Evolutionary conservation across 2,888 invertebrate genomes (phyloP).

Genomic region (Sminthurides aquaticus): DNA sequence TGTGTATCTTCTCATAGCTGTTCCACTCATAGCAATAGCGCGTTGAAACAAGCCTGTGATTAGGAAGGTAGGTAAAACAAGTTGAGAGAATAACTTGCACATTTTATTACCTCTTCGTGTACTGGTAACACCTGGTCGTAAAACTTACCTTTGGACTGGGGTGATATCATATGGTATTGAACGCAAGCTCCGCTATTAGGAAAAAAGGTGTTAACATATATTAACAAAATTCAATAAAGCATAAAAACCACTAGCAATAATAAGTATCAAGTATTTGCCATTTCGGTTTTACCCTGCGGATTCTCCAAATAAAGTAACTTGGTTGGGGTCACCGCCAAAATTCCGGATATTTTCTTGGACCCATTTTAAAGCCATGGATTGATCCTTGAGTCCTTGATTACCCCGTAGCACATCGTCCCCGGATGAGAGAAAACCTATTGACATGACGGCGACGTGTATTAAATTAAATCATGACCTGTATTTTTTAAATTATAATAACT

Average conservation of each 20-base stretch:
- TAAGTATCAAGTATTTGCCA: too few species aligned
- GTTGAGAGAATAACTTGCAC: background rate
- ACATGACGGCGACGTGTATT: too few species aligned
- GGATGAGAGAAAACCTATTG: slow-evolving; percentile 4
- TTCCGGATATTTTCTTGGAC: background rate
- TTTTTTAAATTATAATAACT: too few species aligned
- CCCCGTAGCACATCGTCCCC: slow-evolving; percentile 5
- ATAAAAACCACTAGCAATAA: too few species aligned
- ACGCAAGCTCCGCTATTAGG: background rate
- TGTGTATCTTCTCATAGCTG: slow-evolving; percentile 2
- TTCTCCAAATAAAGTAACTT: background rate
- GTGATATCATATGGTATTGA: slow-evolving; percentile 9
- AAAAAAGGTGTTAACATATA: too few species aligned
- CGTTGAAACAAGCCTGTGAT: slow-evolving; percentile 5
- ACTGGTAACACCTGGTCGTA: too few species aligned
- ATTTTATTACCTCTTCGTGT: too few species aligned
- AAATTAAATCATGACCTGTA: too few species aligned
- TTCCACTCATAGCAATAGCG: slow-evolving; percentile 9
- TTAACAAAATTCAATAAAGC: too few species aligned
- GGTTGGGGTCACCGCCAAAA: background rate
- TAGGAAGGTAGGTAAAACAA: background rate
- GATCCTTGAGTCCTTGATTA: slow-evolving; percentile 12
- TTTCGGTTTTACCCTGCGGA: background rate
- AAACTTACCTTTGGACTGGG: background rate
- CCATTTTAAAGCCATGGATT: slow-evolving; percentile 5